Evolutionary conservation across 2,888 invertebrate species (phyloP).

Genomic region (Ectobius pallidus): DNA sequence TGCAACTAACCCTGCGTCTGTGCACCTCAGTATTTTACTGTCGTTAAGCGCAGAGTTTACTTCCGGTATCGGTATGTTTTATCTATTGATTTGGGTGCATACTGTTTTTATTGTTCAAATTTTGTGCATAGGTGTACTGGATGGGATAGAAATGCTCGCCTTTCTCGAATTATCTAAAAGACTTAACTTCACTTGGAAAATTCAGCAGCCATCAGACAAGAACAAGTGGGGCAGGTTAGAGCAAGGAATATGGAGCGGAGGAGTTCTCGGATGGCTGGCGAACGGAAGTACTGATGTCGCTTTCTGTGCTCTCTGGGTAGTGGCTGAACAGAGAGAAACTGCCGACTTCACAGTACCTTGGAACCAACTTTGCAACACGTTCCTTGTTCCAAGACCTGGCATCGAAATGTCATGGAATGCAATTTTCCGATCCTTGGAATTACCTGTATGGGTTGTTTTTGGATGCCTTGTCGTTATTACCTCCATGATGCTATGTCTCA

Average conservation of each 20-base stretch:
- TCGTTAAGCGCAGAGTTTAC: too few relatives aligned
- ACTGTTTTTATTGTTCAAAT: too few relatives aligned
- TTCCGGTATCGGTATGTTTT: too few relatives aligned
- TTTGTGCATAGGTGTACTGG: neutral
- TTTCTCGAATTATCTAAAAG: slow-evolving; percentile 8
- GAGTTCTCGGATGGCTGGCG: neutral
- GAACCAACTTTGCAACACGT: slow-evolving; percentile 3
- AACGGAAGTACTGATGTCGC: slow-evolving; percentile 2
- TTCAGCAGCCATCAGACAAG: neutral
- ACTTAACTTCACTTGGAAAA: neutral
- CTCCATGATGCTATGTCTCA: neutral
- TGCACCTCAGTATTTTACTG: too few relatives aligned
- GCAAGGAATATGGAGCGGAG: slow-evolving; percentile 17
- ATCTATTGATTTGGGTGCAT: too few relatives aligned
- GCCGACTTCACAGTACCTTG: slow-evolving; percentile 10
- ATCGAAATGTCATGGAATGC: neutral
- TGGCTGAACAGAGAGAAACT: neutral
- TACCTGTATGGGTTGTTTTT: neutral
- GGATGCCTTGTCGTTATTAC: too few relatives aligned
- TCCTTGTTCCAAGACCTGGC: neutral
- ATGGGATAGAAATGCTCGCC: slow-evolving; percentile 20
- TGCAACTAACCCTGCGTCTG: too few relatives aligned
- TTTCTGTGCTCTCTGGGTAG: slow-evolving; percentile 13
- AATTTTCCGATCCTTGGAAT: neutral
- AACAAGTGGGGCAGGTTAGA: slow-evolving; percentile 1